Conservation (phyloP, 2,113 vertebrate genomes). For the Siniperca chuatsi region DNA sequence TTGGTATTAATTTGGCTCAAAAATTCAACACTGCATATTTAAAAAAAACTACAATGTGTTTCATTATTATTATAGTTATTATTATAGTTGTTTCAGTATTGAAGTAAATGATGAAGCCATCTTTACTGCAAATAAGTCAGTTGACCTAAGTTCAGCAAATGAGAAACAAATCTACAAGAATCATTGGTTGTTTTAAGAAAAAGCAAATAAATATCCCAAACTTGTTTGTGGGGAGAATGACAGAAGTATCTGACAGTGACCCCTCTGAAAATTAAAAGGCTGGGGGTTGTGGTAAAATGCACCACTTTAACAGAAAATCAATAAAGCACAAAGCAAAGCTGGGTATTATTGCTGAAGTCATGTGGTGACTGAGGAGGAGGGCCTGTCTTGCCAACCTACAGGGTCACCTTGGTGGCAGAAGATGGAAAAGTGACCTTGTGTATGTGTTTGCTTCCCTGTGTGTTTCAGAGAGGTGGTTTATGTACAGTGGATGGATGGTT, state of each 20-base stretch:
- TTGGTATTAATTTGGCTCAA: background rate
- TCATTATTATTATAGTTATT: background rate
- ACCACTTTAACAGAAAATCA: conserved; percentile 60
- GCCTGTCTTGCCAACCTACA: conserved; percentile 36
- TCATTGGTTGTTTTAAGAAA: conserved; percentile 3
- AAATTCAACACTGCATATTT: background rate
- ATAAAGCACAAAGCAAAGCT: conserved; percentile 64
- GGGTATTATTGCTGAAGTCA: conserved; percentile 38
- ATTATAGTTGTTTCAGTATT: background rate
- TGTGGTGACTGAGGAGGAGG: conserved; percentile 55
- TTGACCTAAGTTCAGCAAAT: background rate
- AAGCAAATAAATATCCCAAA: conserved; percentile 12
- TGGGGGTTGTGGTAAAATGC: conserved; percentile 33
- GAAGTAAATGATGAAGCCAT: background rate
- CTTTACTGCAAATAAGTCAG: background rate
- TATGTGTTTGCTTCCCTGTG: conserved; percentile 31
- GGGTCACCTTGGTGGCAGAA: conserved; percentile 69
- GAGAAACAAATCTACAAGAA: background rate
- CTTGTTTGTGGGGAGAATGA: conserved; percentile 18
- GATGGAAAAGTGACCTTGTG: conserved; percentile 55
- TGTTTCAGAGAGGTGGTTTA: conserved; percentile 20
- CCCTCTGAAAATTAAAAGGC: conserved; percentile 39
- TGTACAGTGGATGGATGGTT: conserved; percentile 31
- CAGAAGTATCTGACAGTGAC: conserved; percentile 1
- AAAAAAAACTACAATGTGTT: background rate